phyloP scores from a whole-genome alignment of 1,140 invertebrate genomes.

The Bombus consobrinus region DNA sequence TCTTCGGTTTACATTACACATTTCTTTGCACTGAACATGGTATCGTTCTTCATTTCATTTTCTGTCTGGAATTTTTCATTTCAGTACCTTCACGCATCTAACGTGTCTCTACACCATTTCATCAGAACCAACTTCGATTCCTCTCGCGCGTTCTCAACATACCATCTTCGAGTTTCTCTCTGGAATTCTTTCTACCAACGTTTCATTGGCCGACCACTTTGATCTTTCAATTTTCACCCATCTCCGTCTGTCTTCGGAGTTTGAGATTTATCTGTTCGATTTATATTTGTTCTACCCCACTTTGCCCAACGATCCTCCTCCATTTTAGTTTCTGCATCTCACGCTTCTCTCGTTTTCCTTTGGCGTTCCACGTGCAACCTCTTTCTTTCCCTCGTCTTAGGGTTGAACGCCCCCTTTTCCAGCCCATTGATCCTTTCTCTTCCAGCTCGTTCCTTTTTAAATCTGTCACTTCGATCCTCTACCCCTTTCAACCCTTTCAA shows the following conservation, averaged over 20 bases:
- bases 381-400: background rate
- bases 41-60: background rate
- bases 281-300: slow-evolving; percentile 6
- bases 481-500: background rate
- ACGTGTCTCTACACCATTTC: background rate
- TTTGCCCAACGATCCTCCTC: background rate
- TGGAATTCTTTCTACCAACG: slow-evolving; percentile 44
- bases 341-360: background rate
- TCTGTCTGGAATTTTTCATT: slow-evolving; percentile 48
- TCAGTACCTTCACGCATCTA: slow-evolving; percentile 33
- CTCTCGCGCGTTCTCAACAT: slow-evolving; percentile 4
- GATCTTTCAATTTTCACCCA: slow-evolving; percentile 35
- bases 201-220: slow-evolving; percentile 44
- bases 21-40: background rate
- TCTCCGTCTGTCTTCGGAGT: slow-evolving; percentile 1
- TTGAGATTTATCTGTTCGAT: slow-evolving; percentile 31
- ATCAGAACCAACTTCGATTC: slow-evolving; percentile 11
- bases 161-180: background rate
- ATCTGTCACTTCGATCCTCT: background rate
- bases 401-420: background rate
- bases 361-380: background rate
- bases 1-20: background rate
- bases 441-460: background rate
- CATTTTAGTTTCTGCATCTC: background rate
- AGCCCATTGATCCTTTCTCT: background rate